phyloP scores from a whole-genome alignment of 2,888 invertebrate genomes.

The Rhagonycha fulva region DNA sequence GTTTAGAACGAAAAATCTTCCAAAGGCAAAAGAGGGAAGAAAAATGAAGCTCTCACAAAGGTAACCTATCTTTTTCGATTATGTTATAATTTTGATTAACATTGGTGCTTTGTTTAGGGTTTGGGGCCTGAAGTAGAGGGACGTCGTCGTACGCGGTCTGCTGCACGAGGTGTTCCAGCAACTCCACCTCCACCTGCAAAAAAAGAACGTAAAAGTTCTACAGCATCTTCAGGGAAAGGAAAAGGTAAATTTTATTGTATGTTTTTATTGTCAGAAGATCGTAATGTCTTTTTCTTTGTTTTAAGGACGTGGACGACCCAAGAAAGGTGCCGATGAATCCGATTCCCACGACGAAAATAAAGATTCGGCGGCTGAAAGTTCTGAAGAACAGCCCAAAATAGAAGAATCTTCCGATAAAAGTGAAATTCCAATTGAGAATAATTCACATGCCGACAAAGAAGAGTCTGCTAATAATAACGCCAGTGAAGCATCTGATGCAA shows the following conservation, averaged over 20 bases:
- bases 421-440: slow-evolving; percentile 32
- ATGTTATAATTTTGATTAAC: neutral
- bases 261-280: neutral
- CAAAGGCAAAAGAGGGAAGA: slow-evolving; percentile 56
- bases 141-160: slow-evolving; percentile 61
- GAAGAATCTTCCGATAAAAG: slow-evolving; percentile 27
- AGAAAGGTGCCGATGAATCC: slow-evolving; percentile 44
- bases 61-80: slow-evolving; percentile 40
- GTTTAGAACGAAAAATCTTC: slow-evolving; percentile 53
- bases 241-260: slow-evolving; percentile 40
- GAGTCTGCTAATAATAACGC: slow-evolving; percentile 50
- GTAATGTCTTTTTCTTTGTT: slow-evolving; percentile 10
- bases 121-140: slow-evolving; percentile 60
- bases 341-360: slow-evolving; percentile 51
- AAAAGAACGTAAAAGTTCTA: slow-evolving; percentile 52
- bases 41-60: slow-evolving; percentile 59
- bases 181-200: slow-evolving; percentile 60
- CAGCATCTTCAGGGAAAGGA: slow-evolving; percentile 43
- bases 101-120: slow-evolving; percentile 47
- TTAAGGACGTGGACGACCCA: slow-evolving; percentile 49
- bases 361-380: slow-evolving; percentile 42
- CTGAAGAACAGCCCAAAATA: slow-evolving; percentile 25
- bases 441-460: slow-evolving; percentile 39
- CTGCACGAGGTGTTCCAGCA: slow-evolving; percentile 59
- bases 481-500: slow-evolving; percentile 34